These are phyloP conservation scores for Macropus fuliginosus DNA, from an alignment of 2,797 vertebrate genomes.

Conservation along the genomic window DNA sequence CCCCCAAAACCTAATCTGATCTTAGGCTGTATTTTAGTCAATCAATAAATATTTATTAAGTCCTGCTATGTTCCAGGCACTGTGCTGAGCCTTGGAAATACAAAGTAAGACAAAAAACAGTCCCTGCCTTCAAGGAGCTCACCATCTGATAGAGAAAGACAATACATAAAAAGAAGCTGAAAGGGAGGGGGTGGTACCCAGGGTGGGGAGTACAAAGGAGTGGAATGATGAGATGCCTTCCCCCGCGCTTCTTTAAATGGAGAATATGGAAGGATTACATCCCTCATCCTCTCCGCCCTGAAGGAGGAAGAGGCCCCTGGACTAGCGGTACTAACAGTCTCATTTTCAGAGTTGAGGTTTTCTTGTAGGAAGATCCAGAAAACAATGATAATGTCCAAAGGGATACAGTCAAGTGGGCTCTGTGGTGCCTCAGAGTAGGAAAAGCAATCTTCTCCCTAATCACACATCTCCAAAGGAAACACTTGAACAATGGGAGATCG, in stretches of 20 bases:
- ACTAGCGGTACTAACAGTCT: neutral
- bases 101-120: neutral
- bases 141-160: neutral
- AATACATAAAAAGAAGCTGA: neutral
- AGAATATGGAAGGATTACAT: neutral
- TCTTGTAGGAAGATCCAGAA: neutral
- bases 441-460: neutral
- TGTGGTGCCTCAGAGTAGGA: neutral
- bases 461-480: neutral
- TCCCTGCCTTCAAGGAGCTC: neutral
- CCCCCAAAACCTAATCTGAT: neutral
- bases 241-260: neutral
- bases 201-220: neutral
- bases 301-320: neutral
- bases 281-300: neutral
- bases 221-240: neutral
- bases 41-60: neutral
- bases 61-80: neutral
- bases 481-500: neutral
- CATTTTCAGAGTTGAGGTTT: neutral
- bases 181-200: neutral
- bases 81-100: neutral
- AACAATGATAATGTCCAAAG: neutral
- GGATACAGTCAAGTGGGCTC: neutral
- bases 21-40: neutral